A percentile compares a stretch with the other conserved stretches of the same genome.
Conservation (phyloP, 2,113 vertebrate genomes). For the Ceratotherium simum region DNA sequence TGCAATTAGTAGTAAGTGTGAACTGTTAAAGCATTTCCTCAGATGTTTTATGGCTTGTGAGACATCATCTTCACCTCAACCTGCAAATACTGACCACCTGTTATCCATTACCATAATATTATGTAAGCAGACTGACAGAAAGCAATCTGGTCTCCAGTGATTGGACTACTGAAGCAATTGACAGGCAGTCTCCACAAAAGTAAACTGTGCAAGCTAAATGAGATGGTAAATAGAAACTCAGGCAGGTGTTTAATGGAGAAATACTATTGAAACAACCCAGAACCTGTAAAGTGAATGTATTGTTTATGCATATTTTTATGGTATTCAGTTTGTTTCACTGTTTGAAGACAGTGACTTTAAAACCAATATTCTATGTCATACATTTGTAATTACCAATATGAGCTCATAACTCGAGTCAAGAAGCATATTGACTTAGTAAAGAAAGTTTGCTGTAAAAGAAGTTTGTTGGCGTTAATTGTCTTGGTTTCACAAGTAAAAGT, state of each 20-base stretch:
- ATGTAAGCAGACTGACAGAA: slow-evolving; percentile 54
- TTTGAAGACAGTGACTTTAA: slow-evolving; percentile 46
- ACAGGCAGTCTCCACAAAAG: slow-evolving; percentile 63
- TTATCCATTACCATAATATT: slow-evolving; percentile 64
- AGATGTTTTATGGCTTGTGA: slow-evolving; percentile 81
- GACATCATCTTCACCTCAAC: slow-evolving; percentile 76
- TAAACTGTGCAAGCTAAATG: slow-evolving; percentile 51
- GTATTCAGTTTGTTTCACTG: slow-evolving; percentile 53
- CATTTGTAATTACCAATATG: background rate
- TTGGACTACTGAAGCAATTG: slow-evolving; percentile 48
- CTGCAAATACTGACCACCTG: slow-evolving; percentile 72
- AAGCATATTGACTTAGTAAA: background rate
- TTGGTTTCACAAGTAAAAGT: background rate
- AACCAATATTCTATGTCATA: background rate
- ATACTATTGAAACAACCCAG: slow-evolving; percentile 32
- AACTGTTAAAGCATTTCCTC: slow-evolving; percentile 80
- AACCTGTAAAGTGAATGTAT: slow-evolving; percentile 32
- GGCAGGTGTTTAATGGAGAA: slow-evolving; percentile 73
- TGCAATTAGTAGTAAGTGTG: slow-evolving; percentile 79
- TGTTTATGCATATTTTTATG: slow-evolving; percentile 63
- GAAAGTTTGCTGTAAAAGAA: background rate
- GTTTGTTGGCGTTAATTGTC: background rate
- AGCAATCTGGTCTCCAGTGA: slow-evolving; percentile 13
- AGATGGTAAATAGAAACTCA: slow-evolving; percentile 70
- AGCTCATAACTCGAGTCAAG: background rate